These are phyloP conservation scores for Callithrix jacchus DNA, from an alignment of 2,113 vertebrate genomes.

Conservation along the genomic window DNA sequence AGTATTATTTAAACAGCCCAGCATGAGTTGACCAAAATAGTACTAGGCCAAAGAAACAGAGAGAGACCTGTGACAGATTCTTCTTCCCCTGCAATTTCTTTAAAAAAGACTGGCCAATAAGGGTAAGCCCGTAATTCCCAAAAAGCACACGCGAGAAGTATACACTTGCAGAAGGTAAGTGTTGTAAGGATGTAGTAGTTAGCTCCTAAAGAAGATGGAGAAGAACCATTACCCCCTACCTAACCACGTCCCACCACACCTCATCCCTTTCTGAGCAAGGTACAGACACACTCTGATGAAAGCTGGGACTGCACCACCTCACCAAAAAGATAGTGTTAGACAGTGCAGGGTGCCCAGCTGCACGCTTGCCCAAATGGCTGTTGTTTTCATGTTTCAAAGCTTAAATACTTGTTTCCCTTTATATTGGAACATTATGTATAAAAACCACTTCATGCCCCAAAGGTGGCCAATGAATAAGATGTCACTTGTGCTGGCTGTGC, in stretches of 20 bases:
- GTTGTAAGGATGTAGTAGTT: not conserved
- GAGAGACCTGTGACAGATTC: not conserved
- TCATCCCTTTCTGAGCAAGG: not conserved
- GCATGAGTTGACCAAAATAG: slow-evolving; percentile 40
- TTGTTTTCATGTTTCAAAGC: not conserved
- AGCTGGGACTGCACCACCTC: not conserved
- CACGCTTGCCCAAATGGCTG: not conserved
- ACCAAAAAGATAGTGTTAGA: not conserved
- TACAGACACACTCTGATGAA: not conserved
- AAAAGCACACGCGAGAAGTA: not conserved
- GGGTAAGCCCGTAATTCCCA: not conserved
- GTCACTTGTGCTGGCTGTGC: not conserved
- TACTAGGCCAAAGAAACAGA: slow-evolving; percentile 15
- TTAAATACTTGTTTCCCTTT: not conserved
- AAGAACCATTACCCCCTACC: not conserved
- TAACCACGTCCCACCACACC: too few relatives aligned
- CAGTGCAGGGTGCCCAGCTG: not conserved
- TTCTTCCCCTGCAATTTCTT: not conserved
- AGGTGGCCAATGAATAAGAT: not conserved
- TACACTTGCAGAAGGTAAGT: not conserved
- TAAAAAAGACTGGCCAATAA: not conserved
- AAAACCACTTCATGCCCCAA: not conserved
- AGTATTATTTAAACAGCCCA: slow-evolving; percentile 35
- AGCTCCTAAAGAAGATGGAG: not conserved
- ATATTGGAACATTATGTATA: not conserved